These are phyloP conservation scores for Caenorhabditis sp. DNA, from an alignment of 2,888 invertebrate genomes.

Conservation along the genomic window DNA sequence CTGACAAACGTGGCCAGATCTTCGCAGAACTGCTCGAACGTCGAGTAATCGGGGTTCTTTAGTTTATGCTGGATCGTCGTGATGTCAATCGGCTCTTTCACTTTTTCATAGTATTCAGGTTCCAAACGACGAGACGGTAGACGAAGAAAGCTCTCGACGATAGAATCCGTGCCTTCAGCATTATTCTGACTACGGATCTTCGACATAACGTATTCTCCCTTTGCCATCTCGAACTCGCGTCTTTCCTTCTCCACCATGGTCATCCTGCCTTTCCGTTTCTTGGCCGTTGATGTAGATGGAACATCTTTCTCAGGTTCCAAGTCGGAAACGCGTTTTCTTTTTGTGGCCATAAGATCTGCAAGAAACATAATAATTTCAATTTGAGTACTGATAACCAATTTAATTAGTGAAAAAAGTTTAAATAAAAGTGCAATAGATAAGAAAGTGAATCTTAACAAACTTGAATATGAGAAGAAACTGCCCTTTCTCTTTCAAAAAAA, in stretches of 20 bases:
- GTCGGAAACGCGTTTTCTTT: constrained; percentile 67
- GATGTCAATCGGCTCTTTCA: constrained; percentile 95
- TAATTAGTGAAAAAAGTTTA: background rate
- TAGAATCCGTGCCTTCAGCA: constrained; percentile 8
- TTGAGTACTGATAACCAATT: background rate
- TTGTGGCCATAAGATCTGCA: constrained; percentile 68
- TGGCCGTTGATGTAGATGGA: constrained; percentile 46
- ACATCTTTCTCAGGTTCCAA: constrained; percentile 50
- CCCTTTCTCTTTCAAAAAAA: background rate
- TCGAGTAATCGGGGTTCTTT: constrained; percentile 96
- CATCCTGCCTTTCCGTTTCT: constrained; percentile 65
- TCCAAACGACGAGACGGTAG: constrained; percentile 71
- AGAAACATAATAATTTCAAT: background rate
- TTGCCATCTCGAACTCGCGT: constrained; percentile 40
- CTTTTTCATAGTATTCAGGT: constrained; percentile 87
- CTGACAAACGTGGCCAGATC: constrained; percentile 94
- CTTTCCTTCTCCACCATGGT: constrained; percentile 59
- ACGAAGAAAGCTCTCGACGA: constrained; percentile 45
- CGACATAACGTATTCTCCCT: constrained; percentile 44
- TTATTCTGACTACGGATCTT: constrained; percentile 33
- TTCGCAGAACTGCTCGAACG: constrained; percentile 92
- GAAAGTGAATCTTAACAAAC: background rate
- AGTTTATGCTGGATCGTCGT: constrained; percentile 96
- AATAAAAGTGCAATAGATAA: background rate
- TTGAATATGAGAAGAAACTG: background rate